phyloP scores from a whole-genome alignment of 2,888 invertebrate species.

The Campoletis raptor region DNA sequence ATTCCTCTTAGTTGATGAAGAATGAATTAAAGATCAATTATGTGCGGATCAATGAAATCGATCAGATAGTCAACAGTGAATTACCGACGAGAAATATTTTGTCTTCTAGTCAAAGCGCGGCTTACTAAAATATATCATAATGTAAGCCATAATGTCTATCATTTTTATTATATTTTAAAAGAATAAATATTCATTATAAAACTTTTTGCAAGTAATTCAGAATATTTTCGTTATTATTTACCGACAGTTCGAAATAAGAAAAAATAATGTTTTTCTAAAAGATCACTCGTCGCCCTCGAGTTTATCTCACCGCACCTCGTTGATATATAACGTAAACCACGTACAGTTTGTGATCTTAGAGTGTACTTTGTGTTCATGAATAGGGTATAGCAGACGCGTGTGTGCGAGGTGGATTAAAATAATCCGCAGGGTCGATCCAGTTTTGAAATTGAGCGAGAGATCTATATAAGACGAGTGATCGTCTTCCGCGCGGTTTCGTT shows the following conservation, averaged over 20 bases:
- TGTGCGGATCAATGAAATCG: no score
- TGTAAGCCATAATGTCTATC: no score
- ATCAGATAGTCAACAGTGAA: no score
- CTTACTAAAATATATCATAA: no score
- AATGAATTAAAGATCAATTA: no score
- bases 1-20: no score
- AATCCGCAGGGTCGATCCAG: conserved; percentile 67
- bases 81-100: no score
- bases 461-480: conserved; percentile 28
- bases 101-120: no score
- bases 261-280: conserved; percentile 44
- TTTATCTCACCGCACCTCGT: conserved; percentile 55
- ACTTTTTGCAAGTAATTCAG: no score
- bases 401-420: conserved; percentile 68
- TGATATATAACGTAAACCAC: conserved; percentile 56
- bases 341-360: conserved; percentile 65
- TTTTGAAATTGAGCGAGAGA: conserved; percentile 64
- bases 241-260: neutral
- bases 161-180: no score
- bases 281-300: conserved; percentile 54
- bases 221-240: neutral
- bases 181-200: no score
- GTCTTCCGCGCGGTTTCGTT: conserved; percentile 51
- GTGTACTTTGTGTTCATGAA: conserved; percentile 62
- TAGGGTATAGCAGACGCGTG: conserved; percentile 31